Evolutionary conservation across 2,113 vertebrate genomes (phyloP).

Genomic region (Malurus elegans): DNA sequence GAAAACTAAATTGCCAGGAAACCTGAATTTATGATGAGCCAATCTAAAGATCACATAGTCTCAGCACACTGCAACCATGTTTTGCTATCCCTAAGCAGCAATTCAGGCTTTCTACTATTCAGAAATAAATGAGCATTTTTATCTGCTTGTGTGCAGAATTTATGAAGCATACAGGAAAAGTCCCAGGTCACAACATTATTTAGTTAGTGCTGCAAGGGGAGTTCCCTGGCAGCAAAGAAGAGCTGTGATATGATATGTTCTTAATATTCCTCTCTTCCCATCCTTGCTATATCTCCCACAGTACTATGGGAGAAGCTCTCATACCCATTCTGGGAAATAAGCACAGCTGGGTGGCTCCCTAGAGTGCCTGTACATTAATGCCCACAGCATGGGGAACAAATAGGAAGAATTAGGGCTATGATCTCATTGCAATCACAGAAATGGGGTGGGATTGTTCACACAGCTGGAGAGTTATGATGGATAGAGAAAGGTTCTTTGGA

Average conservation of each 20-base stretch:
- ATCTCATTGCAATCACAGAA: background rate
- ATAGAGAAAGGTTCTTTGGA: background rate
- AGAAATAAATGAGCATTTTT: conserved; percentile 23
- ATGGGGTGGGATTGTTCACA: background rate
- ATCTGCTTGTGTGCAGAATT: background rate
- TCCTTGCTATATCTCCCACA: background rate
- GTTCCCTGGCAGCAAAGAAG: background rate
- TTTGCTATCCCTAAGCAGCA: background rate
- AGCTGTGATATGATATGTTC: background rate
- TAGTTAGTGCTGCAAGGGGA: background rate
- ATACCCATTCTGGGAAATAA: background rate
- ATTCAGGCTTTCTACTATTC: background rate
- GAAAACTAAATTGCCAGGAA: background rate
- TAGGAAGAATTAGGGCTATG: background rate
- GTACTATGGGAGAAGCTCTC: background rate
- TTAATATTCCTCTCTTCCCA: background rate
- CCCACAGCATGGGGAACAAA: background rate
- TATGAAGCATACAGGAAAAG: background rate
- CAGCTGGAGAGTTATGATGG: background rate
- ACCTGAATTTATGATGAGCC: background rate
- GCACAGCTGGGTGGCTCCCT: background rate
- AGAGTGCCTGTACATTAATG: background rate
- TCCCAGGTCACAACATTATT: background rate
- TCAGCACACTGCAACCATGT: background rate
- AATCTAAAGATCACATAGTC: background rate